phyloP scores from a whole-genome alignment of 2,888 invertebrate genomes.

The Drosophila setosimentum region DNA sequence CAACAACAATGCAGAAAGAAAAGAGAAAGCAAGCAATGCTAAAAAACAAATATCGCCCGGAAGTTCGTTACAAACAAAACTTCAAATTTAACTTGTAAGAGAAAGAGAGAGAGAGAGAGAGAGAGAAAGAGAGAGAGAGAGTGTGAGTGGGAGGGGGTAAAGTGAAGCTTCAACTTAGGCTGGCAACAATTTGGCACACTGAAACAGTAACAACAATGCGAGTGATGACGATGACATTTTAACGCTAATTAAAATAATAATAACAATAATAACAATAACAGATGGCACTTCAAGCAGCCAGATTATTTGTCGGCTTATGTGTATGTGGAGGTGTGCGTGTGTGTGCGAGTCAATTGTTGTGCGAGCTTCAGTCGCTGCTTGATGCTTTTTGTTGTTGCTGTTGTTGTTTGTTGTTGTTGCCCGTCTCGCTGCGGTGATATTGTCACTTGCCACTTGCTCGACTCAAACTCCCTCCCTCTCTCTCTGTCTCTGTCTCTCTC shows the following conservation, averaged over 20 bases:
- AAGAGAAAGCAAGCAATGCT: slow-evolving; percentile 51
- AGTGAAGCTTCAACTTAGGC: slow-evolving; percentile 27
- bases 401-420: slow-evolving; percentile 14
- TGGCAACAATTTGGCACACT: slow-evolving; percentile 63
- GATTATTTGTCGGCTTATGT: slow-evolving; percentile 58
- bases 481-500: slow-evolving; percentile 15
- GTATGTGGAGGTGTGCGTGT: slow-evolving; percentile 31
- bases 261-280: slow-evolving; percentile 68
- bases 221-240: slow-evolving; percentile 73
- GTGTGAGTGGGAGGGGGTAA: background rate
- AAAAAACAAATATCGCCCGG: slow-evolving; percentile 42
- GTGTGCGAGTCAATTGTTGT: slow-evolving; percentile 50
- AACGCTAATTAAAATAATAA: slow-evolving; percentile 78
- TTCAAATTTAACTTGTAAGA: slow-evolving; percentile 16
- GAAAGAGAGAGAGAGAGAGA: slow-evolving; percentile 2
- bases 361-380: slow-evolving; percentile 44
- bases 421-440: slow-evolving; percentile 61
- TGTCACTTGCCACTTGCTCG: slow-evolving; percentile 78
- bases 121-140: slow-evolving; percentile 1
- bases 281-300: slow-evolving; percentile 74
- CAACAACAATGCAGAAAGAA: slow-evolving; percentile 33
- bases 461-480: slow-evolving; percentile 34
- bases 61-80: slow-evolving; percentile 36
- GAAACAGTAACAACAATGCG: slow-evolving; percentile 34
- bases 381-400: slow-evolving; percentile 7